Base-by-base conservation (phyloP, 2,888 invertebrate species). In the Dinocampus coccinellae region DNA sequence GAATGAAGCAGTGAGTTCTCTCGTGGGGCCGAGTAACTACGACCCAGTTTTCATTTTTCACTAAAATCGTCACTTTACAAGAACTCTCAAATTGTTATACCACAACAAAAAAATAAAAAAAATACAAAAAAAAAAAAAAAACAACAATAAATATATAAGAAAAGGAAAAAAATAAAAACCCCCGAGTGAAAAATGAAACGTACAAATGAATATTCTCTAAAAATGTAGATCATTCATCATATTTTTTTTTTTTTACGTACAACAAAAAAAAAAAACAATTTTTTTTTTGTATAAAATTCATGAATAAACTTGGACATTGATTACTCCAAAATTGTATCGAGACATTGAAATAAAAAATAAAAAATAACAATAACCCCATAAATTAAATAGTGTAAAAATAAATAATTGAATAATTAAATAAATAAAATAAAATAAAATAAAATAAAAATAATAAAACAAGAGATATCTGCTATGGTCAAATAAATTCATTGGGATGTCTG, bases 401-500 rank as follows among this genome's bases (percentile, higher is more conserved):
- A n/a, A n/a, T n/a, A n/a, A n/a, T n/a, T n/a, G n/a, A n/a, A n/a
- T 33, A 3, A 33, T 33, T 2, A 39, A 42, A 9, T 52, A 71
- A 71, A 67, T 42, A 62, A 24, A 26, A 36, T 39, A 22, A 33
- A 62, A 58, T 26, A n/a, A 61, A 11, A 42, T 22, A 55, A 60
- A 68, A 39, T 0, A 53, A 52, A 62, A 29, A 16, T 53, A 39
- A 47, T 65, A 47, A n/a, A n/a, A 36, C 53, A n/a, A 55, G 36
- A 9, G 47, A 71, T 16, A 16, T 13, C 20, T 57, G 24, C 57
- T 47, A 71, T n/a, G 60, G 58, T 66, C 20, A 36, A 47, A 33
- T 57, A 47, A 42, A 55, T 20, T 69, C 42, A 55, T 13, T 58
- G 53, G 26, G 36, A 22, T 39, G 66, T 66, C 69, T 71, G 74